A percentile compares a stretch with the other conserved stretches of the same genome.
Conservation (phyloP, 1,140 invertebrate genomes). For the Alviniconcha marisindica region DNA sequence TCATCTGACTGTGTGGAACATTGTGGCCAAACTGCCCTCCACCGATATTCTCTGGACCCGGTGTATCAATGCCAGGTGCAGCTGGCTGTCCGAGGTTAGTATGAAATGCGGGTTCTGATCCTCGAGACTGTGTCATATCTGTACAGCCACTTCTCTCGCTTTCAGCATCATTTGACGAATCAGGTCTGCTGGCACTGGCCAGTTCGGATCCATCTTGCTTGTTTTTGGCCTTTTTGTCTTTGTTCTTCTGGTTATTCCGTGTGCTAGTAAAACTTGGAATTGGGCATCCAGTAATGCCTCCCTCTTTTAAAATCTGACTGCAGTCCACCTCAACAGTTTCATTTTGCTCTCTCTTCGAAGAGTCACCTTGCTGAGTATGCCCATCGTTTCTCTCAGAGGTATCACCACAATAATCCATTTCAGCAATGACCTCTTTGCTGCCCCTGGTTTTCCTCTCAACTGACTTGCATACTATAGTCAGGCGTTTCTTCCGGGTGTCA, state of each 20-base stretch:
- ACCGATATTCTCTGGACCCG: not conserved
- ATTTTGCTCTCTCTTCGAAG: not conserved
- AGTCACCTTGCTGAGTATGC: too few relatives aligned
- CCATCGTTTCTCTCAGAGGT: too few relatives aligned
- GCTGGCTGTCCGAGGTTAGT: not conserved
- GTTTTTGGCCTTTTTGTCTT: too few relatives aligned
- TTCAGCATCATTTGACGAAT: too few relatives aligned
- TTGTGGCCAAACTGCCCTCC: not conserved
- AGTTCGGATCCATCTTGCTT: not conserved
- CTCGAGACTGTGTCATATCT: not conserved
- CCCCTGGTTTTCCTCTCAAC: not conserved
- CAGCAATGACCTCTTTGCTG: too few relatives aligned
- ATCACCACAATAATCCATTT: too few relatives aligned
- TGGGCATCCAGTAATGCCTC: not conserved
- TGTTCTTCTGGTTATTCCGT: not conserved
- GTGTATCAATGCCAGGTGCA: not conserved
- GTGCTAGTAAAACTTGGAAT: conserved; percentile 2
- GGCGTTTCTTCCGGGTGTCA: not conserved
- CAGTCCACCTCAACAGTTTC: too few relatives aligned
- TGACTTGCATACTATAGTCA: not conserved
- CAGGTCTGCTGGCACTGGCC: not conserved
- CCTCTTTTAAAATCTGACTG: too few relatives aligned
- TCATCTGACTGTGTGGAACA: too few relatives aligned
- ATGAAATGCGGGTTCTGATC: not conserved
- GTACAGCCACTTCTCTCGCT: not conserved